phyloP scores from a whole-genome alignment of 2,888 invertebrate genomes.

The Seira sanloemensis region DNA sequence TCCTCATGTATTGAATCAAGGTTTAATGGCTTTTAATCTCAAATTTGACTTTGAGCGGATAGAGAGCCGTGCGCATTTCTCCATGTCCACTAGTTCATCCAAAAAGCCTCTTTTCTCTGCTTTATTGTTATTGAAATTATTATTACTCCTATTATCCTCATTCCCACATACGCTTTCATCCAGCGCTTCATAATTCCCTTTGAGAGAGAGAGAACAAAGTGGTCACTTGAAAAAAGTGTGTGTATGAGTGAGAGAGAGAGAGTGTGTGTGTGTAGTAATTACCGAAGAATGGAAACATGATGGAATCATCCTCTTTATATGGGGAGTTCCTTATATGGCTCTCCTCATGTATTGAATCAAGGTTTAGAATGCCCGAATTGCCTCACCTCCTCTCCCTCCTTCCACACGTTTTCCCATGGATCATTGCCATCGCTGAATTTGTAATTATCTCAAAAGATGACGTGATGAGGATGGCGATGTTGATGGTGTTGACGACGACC shows the following conservation, averaged over 20 bases:
- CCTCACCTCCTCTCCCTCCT: slow-evolving; percentile 8
- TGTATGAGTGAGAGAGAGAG: too few relatives aligned
- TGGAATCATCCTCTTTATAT: slow-evolving; percentile 25
- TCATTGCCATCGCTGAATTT: background rate
- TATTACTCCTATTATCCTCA: background rate
- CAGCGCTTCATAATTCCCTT: too few relatives aligned
- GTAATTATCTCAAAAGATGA: slow-evolving; percentile 9
- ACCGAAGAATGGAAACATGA: background rate
- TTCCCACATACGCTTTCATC: background rate
- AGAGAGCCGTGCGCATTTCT: background rate
- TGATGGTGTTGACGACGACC: background rate
- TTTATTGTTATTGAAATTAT: background rate
- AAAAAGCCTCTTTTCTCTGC: background rate
- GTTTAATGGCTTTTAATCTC: too few relatives aligned
- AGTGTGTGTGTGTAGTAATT: too few relatives aligned
- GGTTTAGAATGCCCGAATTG: background rate
- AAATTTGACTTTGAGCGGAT: too few relatives aligned
- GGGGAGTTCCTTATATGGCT: slow-evolving; percentile 47
- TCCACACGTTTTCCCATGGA: background rate
- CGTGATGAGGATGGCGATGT: background rate
- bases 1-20: too few relatives aligned
- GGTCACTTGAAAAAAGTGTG: background rate
- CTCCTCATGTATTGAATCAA: too few relatives aligned
- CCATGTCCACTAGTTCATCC: background rate
- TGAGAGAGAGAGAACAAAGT: too few relatives aligned